Conservation (phyloP, 2,113 vertebrate species). For the Phyllopteryx taeniolatus region DNA sequence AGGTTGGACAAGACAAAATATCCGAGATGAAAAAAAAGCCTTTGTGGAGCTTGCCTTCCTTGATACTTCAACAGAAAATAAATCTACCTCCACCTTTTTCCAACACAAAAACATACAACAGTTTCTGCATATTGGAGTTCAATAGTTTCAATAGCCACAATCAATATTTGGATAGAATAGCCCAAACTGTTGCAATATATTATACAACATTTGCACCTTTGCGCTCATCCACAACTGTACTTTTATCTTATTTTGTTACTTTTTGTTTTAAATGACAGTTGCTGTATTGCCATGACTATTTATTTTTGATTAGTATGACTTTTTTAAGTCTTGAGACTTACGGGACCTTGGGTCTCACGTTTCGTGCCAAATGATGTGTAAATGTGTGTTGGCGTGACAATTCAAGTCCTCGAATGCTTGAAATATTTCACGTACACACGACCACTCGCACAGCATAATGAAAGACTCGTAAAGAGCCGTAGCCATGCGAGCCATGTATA, state of each 20-base stretch:
- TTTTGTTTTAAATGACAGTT: too few species aligned
- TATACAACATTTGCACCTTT: too few species aligned
- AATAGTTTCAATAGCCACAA: background rate
- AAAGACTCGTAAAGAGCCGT: background rate
- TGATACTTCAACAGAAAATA: background rate
- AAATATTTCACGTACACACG: background rate
- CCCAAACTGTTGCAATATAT: too few species aligned
- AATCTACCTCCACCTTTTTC: background rate
- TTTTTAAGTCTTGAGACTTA: too few species aligned
- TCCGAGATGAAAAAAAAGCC: constrained; percentile 4
- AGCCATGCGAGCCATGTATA: background rate
- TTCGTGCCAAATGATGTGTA: too few species aligned
- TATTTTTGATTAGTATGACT: too few species aligned
- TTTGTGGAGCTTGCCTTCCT: background rate
- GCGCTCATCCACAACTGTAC: too few species aligned
- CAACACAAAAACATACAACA: background rate
- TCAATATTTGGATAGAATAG: background rate
- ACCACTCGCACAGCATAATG: background rate
- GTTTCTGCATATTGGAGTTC: background rate
- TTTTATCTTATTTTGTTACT: too few species aligned
- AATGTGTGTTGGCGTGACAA: too few species aligned
- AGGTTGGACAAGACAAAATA: constrained; percentile 46
- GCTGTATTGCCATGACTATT: too few species aligned
- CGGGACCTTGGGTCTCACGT: too few species aligned
- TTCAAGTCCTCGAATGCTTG: too few species aligned